Evolutionary conservation across 1,140 invertebrate genomes (phyloP), one percentile per base, ranked within the genome.

Genomic region (Drosophila lowei): DNA sequence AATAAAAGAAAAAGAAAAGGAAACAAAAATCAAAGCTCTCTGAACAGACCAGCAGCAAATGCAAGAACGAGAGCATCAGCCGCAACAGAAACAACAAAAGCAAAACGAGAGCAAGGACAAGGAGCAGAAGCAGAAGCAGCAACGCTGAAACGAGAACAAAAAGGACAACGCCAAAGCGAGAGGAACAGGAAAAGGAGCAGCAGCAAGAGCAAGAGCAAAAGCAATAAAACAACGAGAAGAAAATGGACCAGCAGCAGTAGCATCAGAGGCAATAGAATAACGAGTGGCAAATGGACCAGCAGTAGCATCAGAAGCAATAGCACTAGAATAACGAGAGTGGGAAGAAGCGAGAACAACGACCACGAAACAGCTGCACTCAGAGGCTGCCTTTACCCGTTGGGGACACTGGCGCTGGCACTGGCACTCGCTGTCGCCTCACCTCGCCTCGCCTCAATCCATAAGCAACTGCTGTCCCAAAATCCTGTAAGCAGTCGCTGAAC

Each of bases 11-110:
- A 38, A 11, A 8, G 3, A 67, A 13, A 30, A 50, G 30, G 1
- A 48, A 48, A 54, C 30, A 34, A 47, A 61, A 60, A 57, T 60
- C 28, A 46, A 47, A 84, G 72, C 75, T 84, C 79, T 84, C 79
- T 76, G 62, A 79, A 54, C 50, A 38, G 11, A 72, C 49, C 56
- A 66, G 46, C 64, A 68, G 9, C 50, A 25, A 46, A 46, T 11
- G 34, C 11, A 38, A 38, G 3, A 13, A 38, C 34, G 34, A 38
- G 34, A 11, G 11, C 11, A 5, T 13, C 34, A 38, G 34, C 11
- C 11, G 34, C 34, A 38, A 13, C 34, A 38, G 34, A 38, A 28
- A 63, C 30, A 53, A 28, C 54, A 53, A 50, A 25, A 18, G 42
- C 44, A 44, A 55, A 63, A 48, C 23, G 56, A 50, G n/a, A 74